These are phyloP conservation scores for Drosophila bifasciata DNA, from an alignment of 1,140 invertebrate genomes.

Conservation along the genomic window DNA sequence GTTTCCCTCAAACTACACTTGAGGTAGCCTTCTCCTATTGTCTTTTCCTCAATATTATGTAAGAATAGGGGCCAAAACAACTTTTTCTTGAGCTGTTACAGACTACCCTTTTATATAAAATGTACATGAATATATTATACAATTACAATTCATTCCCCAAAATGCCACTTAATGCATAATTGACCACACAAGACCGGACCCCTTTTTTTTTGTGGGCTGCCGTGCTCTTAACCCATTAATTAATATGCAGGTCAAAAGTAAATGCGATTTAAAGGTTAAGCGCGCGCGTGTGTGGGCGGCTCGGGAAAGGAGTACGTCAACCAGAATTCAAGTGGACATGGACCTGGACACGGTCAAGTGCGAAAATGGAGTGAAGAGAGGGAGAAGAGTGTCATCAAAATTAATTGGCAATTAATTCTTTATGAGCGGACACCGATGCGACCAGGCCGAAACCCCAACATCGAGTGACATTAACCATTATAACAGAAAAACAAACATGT, in stretches of 20 bases:
- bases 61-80: conserved; percentile 24
- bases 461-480: conserved; percentile 15
- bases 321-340: conserved; percentile 41
- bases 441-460: conserved; percentile 7
- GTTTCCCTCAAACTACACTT: too few relatives aligned
- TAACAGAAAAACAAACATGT: conserved; percentile 17
- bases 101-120: neutral
- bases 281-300: conserved; percentile 17
- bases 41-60: conserved; percentile 6
- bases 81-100: neutral
- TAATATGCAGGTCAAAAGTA: conserved; percentile 65
- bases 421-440: conserved; percentile 43
- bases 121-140: conserved; percentile 32
- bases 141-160: conserved; percentile 52
- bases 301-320: conserved; percentile 12
- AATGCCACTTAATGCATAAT: conserved; percentile 63
- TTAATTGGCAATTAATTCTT: conserved; percentile 75
- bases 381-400: conserved; percentile 53
- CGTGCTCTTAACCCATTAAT: conserved; percentile 54
- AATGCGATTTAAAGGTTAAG: conserved; percentile 54
- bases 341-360: conserved; percentile 43
- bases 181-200: conserved; percentile 56
- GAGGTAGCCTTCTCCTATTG: too few relatives aligned
- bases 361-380: conserved; percentile 13
- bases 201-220: conserved; percentile 28